Evolutionary conservation across 1,140 invertebrate species (phyloP).

Genomic region (Eupristina koningsbergeri): DNA sequence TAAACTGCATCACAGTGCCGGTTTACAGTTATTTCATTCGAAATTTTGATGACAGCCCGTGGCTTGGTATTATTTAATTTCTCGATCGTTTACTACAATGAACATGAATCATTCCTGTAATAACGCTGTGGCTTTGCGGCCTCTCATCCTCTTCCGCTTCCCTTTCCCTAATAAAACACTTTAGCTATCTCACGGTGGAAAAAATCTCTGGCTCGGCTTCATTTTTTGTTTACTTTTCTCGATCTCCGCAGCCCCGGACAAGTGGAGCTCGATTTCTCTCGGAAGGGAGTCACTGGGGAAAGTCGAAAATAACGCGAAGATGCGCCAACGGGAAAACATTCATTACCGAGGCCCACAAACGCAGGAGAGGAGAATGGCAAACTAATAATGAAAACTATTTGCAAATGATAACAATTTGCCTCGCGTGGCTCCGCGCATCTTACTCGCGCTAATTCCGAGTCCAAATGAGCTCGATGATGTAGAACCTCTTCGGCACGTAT

Average conservation of each 20-base stretch:
- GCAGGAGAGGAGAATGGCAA: background rate
- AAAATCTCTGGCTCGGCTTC: background rate
- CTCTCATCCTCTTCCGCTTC: background rate
- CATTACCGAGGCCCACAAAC: background rate
- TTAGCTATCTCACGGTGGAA: background rate
- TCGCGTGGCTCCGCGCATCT: background rate
- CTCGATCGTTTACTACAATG: constrained; percentile 2
- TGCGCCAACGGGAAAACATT: background rate
- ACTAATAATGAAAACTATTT: constrained; percentile 1
- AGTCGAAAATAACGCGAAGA: background rate
- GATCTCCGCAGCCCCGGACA: background rate
- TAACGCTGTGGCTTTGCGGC: constrained; percentile 17
- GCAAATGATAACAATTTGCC: background rate
- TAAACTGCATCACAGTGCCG: background rate
- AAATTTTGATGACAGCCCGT: constrained; percentile 5
- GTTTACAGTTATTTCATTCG: background rate
- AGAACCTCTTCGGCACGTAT: background rate
- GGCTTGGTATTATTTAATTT: constrained; percentile 26
- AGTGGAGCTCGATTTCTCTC: background rate
- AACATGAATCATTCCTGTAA: constrained; percentile 25
- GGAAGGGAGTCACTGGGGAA: background rate
- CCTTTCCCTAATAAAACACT: background rate
- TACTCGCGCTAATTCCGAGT: background rate
- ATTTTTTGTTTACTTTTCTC: constrained; percentile 13
- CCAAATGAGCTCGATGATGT: background rate